phyloP scores from a whole-genome alignment of 2,113 vertebrate genomes.

The Atlantisia rogersi region DNA sequence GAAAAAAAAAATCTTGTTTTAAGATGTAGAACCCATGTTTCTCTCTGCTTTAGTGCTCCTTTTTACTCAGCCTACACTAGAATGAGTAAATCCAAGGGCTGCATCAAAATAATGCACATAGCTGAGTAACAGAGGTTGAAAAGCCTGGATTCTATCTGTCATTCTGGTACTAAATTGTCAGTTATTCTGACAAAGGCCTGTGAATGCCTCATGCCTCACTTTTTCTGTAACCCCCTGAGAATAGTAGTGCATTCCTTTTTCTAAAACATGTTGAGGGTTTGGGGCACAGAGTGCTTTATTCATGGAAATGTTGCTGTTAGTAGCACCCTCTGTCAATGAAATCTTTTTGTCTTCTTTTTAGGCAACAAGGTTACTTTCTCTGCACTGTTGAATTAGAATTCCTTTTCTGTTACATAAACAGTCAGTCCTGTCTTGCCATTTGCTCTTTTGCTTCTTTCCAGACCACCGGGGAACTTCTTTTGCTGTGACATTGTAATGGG shows the following conservation, averaged over 20 bases:
- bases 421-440: background rate
- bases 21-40: background rate
- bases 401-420: background rate
- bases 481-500: background rate
- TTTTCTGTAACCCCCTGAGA: background rate
- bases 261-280: background rate
- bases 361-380: background rate
- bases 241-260: background rate
- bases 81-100: background rate
- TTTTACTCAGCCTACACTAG: background rate
- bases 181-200: background rate
- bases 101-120: background rate
- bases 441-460: background rate
- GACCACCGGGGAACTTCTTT: background rate
- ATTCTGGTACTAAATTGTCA: background rate
- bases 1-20: background rate
- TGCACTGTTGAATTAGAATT: background rate
- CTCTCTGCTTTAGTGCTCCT: background rate
- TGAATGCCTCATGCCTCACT: background rate
- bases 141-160: background rate
- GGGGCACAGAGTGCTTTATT: background rate
- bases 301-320: background rate
- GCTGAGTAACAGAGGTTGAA: background rate
- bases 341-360: background rate
- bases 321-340: background rate